These are phyloP conservation scores for Hermodice carunculata DNA, from an alignment of 2,888 invertebrate species.

Conservation along the genomic window DNA sequence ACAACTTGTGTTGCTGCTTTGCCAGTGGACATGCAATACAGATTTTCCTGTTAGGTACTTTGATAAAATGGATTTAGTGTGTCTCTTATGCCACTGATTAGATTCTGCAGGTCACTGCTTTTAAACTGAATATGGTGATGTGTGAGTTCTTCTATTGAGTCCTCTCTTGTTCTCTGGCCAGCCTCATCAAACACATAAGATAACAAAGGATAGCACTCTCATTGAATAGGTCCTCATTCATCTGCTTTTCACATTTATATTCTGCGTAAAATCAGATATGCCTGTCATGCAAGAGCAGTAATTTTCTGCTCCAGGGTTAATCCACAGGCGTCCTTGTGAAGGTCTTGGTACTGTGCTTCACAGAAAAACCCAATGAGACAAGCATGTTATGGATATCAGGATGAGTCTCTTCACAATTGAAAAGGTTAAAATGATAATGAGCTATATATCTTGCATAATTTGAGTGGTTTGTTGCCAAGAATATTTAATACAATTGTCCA, in stretches of 20 bases:
- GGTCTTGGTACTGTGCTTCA: not conserved
- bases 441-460: conserved; percentile 1
- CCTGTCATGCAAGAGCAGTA: not conserved
- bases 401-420: not conserved
- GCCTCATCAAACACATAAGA: not conserved
- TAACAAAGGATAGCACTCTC: not conserved
- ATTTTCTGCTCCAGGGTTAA: not conserved
- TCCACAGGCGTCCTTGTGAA: not conserved
- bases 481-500: not conserved
- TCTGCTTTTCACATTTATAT: not conserved
- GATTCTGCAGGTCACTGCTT: not conserved
- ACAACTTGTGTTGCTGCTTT: not conserved
- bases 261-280: not conserved
- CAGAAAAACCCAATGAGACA: not conserved
- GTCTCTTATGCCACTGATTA: not conserved
- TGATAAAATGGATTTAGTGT: not conserved
- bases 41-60: not conserved
- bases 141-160: not conserved
- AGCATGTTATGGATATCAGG: not conserved
- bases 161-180: not conserved
- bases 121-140: not conserved
- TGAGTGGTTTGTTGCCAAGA: not conserved
- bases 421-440: not conserved
- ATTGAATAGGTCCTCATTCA: not conserved
- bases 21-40: not conserved